Evolutionary conservation across 2,888 invertebrate species (phyloP).

Genomic region (Harmothoe impar): DNA sequence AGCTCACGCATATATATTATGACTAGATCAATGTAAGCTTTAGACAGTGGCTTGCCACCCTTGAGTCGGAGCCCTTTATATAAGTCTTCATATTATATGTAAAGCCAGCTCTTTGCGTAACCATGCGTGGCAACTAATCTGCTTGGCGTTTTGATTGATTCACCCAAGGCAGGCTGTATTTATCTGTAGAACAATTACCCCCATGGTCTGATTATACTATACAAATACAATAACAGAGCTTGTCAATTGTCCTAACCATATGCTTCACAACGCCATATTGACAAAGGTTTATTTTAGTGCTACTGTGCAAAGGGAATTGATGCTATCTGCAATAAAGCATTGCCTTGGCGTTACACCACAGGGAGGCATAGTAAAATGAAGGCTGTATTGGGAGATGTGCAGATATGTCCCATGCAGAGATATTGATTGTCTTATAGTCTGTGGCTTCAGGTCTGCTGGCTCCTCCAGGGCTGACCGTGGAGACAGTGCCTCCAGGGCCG

Average conservation of each 20-base stretch:
- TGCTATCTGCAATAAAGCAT: not conserved
- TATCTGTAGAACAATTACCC: slow-evolving; percentile 3
- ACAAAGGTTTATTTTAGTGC: not conserved
- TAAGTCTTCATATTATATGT: not conserved
- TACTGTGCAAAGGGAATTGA: not conserved
- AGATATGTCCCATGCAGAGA: not conserved
- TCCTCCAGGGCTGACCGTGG: not conserved
- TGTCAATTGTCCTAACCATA: not conserved
- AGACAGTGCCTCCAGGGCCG: not conserved
- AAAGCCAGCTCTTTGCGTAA: not conserved
- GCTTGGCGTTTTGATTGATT: slow-evolving; percentile 12
- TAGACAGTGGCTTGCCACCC: no score
- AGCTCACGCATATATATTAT: not conserved
- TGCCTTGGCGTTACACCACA: no score
- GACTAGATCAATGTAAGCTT: not conserved
- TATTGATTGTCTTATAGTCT: slow-evolving; percentile 28
- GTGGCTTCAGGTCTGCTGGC: not conserved
- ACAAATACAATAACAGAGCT: not conserved
- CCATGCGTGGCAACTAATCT: slow-evolving; percentile 6
- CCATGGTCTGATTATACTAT: not conserved
- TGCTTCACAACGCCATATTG: not conserved
- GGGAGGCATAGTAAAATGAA: not conserved
- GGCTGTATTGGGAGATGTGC: not conserved
- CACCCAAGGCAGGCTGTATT: not conserved
- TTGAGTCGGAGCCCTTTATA: no score